These are phyloP conservation scores for Anoplolepis gracilipes DNA, from an alignment of 1,140 invertebrate genomes.

Conservation along the genomic window DNA sequence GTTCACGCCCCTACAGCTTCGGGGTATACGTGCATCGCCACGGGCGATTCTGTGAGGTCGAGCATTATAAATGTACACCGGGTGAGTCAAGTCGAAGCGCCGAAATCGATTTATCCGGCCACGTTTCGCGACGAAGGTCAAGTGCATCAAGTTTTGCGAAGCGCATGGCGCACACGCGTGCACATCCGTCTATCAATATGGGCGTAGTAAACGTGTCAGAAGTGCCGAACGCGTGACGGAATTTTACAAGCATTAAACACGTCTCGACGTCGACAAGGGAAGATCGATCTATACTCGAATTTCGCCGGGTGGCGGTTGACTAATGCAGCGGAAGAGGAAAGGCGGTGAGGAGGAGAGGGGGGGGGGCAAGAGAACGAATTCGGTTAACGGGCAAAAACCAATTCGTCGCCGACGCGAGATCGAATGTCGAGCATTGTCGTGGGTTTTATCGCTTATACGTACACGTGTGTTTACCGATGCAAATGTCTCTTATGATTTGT, in stretches of 20 bases:
- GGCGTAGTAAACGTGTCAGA: slow-evolving; percentile 13
- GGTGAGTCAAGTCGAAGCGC: slow-evolving; percentile 65
- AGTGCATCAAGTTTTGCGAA: slow-evolving; percentile 52
- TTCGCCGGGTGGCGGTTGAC: slow-evolving; percentile 65
- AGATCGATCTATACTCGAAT: slow-evolving; percentile 74
- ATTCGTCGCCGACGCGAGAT: slow-evolving; percentile 71
- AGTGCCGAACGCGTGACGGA: not conserved
- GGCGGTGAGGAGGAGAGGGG: not conserved
- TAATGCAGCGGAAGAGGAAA: slow-evolving; percentile 56
- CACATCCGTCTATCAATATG: not conserved
- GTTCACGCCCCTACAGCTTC: slow-evolving; percentile 69
- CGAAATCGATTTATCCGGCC: slow-evolving; percentile 68
- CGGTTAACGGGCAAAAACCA: slow-evolving; percentile 74
- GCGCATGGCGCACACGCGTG: not conserved
- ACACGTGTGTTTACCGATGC: not conserved
- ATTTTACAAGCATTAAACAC: slow-evolving; percentile 57
- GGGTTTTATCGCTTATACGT: slow-evolving; percentile 65
- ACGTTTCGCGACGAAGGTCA: slow-evolving; percentile 67
- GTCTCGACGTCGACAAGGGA: slow-evolving; percentile 64
- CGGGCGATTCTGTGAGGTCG: slow-evolving; percentile 64
- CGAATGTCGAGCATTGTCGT: slow-evolving; percentile 69
- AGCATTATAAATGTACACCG: slow-evolving; percentile 74
- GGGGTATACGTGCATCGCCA: slow-evolving; percentile 69
- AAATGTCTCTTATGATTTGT: not conserved
- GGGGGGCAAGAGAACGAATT: slow-evolving; percentile 29